These are phyloP conservation scores for Papilio polytes DNA, from an alignment of 1,140 invertebrate genomes.

Conservation along the genomic window DNA sequence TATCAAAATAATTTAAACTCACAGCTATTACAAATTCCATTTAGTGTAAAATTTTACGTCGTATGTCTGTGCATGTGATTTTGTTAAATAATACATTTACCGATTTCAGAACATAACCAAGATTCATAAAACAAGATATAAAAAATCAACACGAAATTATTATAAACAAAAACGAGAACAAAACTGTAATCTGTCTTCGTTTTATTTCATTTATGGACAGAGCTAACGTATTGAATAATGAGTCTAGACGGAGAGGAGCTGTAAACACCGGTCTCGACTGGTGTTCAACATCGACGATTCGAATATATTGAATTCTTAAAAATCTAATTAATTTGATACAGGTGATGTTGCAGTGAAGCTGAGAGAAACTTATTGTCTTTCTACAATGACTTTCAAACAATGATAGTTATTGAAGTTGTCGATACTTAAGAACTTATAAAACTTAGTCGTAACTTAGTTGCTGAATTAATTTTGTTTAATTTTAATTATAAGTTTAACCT, in stretches of 20 bases:
- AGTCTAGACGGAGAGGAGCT: conserved; percentile 37
- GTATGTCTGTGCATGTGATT: not conserved
- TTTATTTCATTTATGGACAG: conserved; percentile 25
- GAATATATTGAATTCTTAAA: conserved; percentile 39
- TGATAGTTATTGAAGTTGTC: conserved; percentile 5
- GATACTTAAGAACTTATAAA: not conserved
- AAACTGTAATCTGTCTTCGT: conserved; percentile 21
- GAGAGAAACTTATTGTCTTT: conserved; percentile 16
- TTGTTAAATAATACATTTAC: not conserved
- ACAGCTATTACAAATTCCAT: not conserved
- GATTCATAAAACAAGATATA: not conserved
- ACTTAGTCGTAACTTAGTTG: not conserved
- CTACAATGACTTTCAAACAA: not conserved
- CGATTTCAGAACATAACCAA: not conserved
- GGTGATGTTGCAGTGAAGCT: not conserved
- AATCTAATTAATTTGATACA: conserved; percentile 35
- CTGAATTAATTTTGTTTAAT: not conserved
- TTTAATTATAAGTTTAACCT: not conserved
- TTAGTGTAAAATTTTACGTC: not conserved
- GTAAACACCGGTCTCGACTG: conserved; percentile 15
- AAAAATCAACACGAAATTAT: conserved; percentile 29
- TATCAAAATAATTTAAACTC: not conserved
- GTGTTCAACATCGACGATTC: conserved; percentile 14
- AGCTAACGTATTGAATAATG: conserved; percentile 39
- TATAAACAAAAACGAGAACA: conserved; percentile 33